Evolutionary conservation across 2,888 invertebrate genomes (phyloP), one percentile per base, ranked within the genome.

Genomic region (Acrobasis suavella): DNA sequence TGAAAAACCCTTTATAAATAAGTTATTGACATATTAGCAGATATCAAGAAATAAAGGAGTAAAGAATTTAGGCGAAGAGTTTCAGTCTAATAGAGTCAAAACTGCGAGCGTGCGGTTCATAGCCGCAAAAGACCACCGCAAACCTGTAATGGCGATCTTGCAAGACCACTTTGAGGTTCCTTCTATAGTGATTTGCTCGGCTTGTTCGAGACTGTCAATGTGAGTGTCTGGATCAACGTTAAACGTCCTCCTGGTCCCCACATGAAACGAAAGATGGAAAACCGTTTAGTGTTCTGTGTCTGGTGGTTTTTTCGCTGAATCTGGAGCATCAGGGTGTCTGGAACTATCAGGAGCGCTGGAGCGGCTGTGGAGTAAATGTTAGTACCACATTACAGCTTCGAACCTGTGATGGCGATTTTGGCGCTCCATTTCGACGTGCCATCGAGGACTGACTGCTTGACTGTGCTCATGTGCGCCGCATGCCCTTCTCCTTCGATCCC

Each of bases 391-490:
- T 84, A 82, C 82, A 79, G 82, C 86, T 90, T 94, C 97, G 96
- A 96, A 99, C 99, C 98, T 97, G 99, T 99, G 93, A 99, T 98
- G 89, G 98, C 98, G 93, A 99, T 99, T 95, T 99, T 99, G 84
- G 99, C 99, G 85, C 99, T 99, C 99, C 99, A 99, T 94, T 99
- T 99, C 89, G 98, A 98, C 76, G 99, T 99, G 85, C 99, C 99
- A 93, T 99, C 99, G 93, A 99, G 95, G 82, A 99, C 99, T 85
- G 98, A 97, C 94, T 99, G 98, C 95, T 99, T 98, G 84, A 99
- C 98, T 74, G 98, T 96, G 93, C 97, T 98, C 98, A 99, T 98
- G 94, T 99, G 98, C 82, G 98, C 97, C 73, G 95, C 93, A 93
- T 99, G 98, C 83, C 95, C 96, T 93, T 98, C 97, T 88, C 96